Base-by-base conservation (phyloP, 2,888 invertebrate species). In the Mythimna albipuncta region DNA sequence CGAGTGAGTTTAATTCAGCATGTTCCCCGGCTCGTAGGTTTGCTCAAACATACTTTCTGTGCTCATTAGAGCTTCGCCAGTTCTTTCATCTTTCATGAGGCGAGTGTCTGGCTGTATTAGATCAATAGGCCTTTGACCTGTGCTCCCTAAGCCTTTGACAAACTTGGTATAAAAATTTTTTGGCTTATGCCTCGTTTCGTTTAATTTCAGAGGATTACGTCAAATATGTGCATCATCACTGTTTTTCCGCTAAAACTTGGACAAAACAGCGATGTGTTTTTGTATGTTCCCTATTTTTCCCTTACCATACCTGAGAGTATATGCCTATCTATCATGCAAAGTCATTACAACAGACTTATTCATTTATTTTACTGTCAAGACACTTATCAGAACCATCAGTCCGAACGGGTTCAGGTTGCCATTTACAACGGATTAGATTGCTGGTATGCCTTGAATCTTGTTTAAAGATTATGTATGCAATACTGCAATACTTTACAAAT, bases 401-500 rank as follows among this genome's bases (percentile, higher is more conserved):
- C 52, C 2, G 26, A 69, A 72, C 83, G 61, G 59, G 81, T 76
- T 70, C 64, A 55, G 47, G 70, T 81, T 70, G 74, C 63, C 81
- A 81, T 78, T 78, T 65, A 58, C 52, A 69, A 55, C 44, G 55
- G 61, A 78, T 78, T 78, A 81, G 75, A 78, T 64, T 52, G 61
- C 75, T 54, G 38, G 54, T 62, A 13, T 63, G 63, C 68, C 63
- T 83, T 78, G 75, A 78, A 58, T 74, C 54, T 69, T 63, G 57
- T 58, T 69, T 71, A 50, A 62, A 72, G 64, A 66, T 61, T 71
- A 71, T 75, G 3, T 75, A 77, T 70, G 75, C 75, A 83, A 83
- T 38, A 44, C 35, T 58, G 64, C 32, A 59, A 82, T 68, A 66
- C 69, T 67, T 70, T 44, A 71, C 35, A 57, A 71, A 70, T 58